Evolutionary conservation across 2,797 vertebrate species (phyloP).

Genomic region (Perodicticus potto): DNA sequence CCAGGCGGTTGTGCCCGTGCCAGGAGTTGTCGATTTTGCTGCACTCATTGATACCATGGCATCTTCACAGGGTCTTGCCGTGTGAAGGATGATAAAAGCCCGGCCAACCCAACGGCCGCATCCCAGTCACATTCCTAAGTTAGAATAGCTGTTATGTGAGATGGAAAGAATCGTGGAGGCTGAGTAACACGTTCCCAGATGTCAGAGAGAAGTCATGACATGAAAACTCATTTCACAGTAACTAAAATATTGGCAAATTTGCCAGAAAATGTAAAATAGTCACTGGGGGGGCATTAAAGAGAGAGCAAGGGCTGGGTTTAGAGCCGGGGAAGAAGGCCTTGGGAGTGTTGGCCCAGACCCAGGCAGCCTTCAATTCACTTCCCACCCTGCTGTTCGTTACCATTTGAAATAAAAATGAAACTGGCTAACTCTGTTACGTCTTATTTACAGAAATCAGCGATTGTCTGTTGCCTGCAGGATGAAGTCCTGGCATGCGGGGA

Average conservation of each 20-base stretch:
- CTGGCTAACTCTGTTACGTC: constrained; percentile 49
- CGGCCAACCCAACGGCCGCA: neutral
- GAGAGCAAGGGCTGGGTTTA: constrained; percentile 23
- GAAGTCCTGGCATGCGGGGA: neutral
- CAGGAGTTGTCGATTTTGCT: neutral
- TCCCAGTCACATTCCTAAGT: neutral
- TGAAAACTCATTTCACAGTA: constrained; percentile 46
- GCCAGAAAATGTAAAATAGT: constrained; percentile 66
- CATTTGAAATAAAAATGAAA: constrained; percentile 49
- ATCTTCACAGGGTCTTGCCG: neutral
- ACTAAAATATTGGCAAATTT: constrained; percentile 60
- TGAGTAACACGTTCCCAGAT: neutral
- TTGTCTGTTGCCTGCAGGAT: constrained; percentile 52
- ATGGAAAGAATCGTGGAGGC: neutral
- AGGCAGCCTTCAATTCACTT: constrained; percentile 55
- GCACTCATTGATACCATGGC: neutral
- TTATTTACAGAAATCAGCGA: constrained; percentile 66
- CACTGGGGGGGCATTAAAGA: constrained; percentile 15
- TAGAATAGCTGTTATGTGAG: neutral
- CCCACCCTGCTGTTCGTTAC: constrained; percentile 62
- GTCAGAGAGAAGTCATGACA: constrained; percentile 49
- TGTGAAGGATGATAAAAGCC: neutral
- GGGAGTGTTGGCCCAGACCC: constrained; percentile 64
- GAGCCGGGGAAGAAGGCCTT: neutral
- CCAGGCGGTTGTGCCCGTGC: neutral